These are phyloP conservation scores for Serrognathus titanus DNA, from an alignment of 2,888 invertebrate genomes.

Conservation along the genomic window DNA sequence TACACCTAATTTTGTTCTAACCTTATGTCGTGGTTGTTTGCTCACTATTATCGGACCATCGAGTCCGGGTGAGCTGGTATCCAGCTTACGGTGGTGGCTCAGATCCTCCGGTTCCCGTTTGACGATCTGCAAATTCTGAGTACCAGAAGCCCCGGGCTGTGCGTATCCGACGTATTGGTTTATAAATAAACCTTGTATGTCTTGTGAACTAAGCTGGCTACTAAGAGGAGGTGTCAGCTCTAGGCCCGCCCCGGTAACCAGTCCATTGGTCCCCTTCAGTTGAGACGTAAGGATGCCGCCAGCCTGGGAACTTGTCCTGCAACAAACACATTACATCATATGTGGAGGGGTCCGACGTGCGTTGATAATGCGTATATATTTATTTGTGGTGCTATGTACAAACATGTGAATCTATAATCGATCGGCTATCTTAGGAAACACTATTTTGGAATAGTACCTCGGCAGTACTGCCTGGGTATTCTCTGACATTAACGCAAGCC, in stretches of 20 bases:
- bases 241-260: conserved; percentile 65
- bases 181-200: conserved; percentile 55
- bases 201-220: conserved; percentile 60
- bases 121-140: conserved; percentile 63
- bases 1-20: conserved; percentile 28
- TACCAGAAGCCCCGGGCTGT: conserved; percentile 49
- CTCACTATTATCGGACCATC: conserved; percentile 58
- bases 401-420: background rate
- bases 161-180: conserved; percentile 62
- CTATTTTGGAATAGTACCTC: too few species aligned
- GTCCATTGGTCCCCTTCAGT: conserved; percentile 67
- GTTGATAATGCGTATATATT: conserved; percentile 1
- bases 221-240: conserved; percentile 51
- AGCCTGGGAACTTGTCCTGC: conserved; percentile 49
- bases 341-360: conserved; percentile 5
- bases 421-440: background rate
- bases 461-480: background rate
- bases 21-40: conserved; percentile 58
- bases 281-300: conserved; percentile 62
- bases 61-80: conserved; percentile 55
- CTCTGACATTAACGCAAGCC: background rate
- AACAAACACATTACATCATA: conserved; percentile 38
- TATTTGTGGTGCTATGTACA: conserved; percentile 1
- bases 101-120: conserved; percentile 82
- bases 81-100: conserved; percentile 64